phyloP scores from a whole-genome alignment of 2,113 vertebrate species.

The Delphinapterus leucas region DNA sequence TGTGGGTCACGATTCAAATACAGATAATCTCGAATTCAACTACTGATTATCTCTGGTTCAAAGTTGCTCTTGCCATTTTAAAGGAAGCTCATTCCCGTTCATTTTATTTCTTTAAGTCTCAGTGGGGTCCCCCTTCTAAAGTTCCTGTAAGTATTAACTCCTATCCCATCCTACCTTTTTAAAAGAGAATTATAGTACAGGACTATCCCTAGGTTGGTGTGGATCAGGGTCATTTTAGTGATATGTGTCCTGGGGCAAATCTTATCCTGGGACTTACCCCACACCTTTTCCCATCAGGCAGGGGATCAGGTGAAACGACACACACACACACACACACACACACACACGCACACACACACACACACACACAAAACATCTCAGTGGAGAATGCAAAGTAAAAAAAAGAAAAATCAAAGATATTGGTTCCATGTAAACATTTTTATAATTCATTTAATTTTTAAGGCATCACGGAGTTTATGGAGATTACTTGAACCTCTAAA shows the following conservation, averaged over 20 bases:
- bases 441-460: conserved; percentile 33
- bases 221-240: background rate
- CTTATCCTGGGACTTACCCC: background rate
- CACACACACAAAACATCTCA: background rate
- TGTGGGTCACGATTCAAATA: background rate
- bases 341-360: background rate
- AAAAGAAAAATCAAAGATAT: background rate
- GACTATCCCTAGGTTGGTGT: background rate
- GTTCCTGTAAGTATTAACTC: no score
- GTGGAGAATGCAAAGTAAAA: background rate
- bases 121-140: background rate
- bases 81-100: background rate
- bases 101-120: background rate
- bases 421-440: background rate
- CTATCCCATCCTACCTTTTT: background rate
- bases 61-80: background rate
- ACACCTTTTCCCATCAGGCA: background rate
- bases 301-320: background rate
- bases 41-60: background rate
- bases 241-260: background rate
- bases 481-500: background rate
- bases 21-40: background rate
- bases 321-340: background rate
- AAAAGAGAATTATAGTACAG: background rate
- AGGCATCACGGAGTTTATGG: background rate